phyloP scores from a whole-genome alignment of 2,797 vertebrate genomes.

The Heliangelus exortis region DNA sequence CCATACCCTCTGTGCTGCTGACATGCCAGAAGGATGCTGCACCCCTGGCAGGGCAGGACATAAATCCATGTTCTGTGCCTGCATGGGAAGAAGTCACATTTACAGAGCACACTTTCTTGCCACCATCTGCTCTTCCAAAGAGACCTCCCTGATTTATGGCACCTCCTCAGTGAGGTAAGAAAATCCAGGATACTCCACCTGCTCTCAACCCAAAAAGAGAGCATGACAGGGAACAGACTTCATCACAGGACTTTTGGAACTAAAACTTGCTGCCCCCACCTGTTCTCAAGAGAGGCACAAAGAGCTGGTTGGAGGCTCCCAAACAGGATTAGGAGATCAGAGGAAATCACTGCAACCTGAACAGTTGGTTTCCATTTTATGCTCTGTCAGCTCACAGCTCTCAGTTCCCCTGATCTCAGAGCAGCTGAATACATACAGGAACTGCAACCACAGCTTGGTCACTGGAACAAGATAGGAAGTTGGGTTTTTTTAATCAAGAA shows the following conservation, averaged over 20 bases:
- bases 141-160: not conserved
- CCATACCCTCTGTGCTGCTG: rapidly evolving
- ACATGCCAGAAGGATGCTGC: not conserved
- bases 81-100: not conserved
- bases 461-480: not conserved
- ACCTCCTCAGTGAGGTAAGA: not conserved
- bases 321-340: not conserved
- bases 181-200: not conserved
- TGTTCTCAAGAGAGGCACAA: not conserved
- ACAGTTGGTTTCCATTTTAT: conserved; percentile 21
- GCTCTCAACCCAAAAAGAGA: not conserved
- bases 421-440: not conserved
- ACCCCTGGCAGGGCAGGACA: not conserved
- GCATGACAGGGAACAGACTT: not conserved
- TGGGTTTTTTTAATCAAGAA: not conserved
- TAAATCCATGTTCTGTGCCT: not conserved
- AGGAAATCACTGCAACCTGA: not conserved
- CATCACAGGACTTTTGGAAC: not conserved
- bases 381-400: not conserved
- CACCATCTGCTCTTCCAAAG: not conserved
- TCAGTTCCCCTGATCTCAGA: not conserved
- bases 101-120: not conserved
- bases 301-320: not conserved
- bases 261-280: not conserved
- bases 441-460: not conserved